Conservation (phyloP, 2,888 invertebrate species). For the Hydrotaea diabolus region DNA sequence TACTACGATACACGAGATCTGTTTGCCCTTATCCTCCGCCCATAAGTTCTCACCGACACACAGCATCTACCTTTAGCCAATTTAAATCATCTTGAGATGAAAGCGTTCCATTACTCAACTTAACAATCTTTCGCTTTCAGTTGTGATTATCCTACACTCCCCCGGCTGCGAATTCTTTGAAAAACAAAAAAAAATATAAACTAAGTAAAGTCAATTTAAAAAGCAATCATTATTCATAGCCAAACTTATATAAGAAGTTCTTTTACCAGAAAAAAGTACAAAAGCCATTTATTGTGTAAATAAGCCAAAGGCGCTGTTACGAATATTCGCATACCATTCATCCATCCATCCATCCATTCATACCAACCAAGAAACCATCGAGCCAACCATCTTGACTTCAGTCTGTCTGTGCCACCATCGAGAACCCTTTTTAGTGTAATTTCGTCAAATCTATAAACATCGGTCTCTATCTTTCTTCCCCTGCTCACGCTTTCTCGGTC, state of each 20-base stretch:
- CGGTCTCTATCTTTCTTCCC: neutral
- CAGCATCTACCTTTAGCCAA: conserved; percentile 1
- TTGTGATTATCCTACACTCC: conserved; percentile 24
- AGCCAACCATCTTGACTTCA: neutral
- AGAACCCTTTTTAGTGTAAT: conserved; percentile 27
- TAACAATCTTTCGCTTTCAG: conserved; percentile 37
- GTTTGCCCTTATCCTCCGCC: neutral
- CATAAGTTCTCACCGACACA: neutral
- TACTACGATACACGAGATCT: conserved; percentile 3
- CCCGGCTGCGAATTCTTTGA: neutral
- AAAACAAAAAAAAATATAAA: conserved; percentile 7
- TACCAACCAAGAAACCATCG: neutral
- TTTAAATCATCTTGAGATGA: conserved; percentile 29
- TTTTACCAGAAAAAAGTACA: conserved; percentile 28
- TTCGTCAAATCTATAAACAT: conserved; percentile 31
- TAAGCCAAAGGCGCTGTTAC: conserved; percentile 50
- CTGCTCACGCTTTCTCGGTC: neutral
- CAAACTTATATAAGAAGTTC: conserved; percentile 56
- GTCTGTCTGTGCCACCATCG: neutral
- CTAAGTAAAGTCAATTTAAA: conserved; percentile 49
- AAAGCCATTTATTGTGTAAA: conserved; percentile 63
- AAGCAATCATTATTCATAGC: conserved; percentile 64
- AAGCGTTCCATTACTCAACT: conserved; percentile 34
- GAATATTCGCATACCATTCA: conserved; percentile 8
- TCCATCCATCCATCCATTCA: neutral